These are phyloP conservation scores for Hemibagrus guttatus DNA, from an alignment of 2,797 vertebrate genomes.

Conservation along the genomic window DNA sequence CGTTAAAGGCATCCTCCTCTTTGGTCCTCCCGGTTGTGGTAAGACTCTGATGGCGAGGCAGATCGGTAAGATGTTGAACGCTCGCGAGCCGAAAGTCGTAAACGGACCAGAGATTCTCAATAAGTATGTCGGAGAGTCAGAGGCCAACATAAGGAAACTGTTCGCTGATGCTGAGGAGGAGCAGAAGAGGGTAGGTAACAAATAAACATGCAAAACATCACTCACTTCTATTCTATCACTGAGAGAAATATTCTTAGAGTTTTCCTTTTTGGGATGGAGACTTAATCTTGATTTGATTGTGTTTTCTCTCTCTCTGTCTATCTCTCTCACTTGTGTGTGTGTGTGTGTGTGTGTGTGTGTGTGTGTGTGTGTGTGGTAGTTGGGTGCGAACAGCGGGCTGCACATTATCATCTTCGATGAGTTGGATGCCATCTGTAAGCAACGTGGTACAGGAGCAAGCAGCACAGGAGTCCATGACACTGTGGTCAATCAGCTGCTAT, in stretches of 20 bases:
- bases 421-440: conserved; percentile 97
- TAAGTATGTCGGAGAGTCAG: conserved; percentile 96
- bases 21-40: conserved; percentile 93
- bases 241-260: background rate
- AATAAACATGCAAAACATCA: background rate
- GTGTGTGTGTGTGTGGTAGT: conserved; percentile 68
- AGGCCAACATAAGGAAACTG: conserved; percentile 96
- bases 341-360: background rate
- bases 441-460: conserved; percentile 92
- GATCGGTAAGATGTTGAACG: conserved; percentile 98
- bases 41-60: conserved; percentile 98
- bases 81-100: conserved; percentile 94
- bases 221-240: background rate
- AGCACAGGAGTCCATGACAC: conserved; percentile 97
- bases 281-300: background rate
- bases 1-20: conserved; percentile 95
- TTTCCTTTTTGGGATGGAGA: background rate
- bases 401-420: conserved; percentile 99
- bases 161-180: conserved; percentile 98
- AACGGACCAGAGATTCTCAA: conserved; percentile 98
- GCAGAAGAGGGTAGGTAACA: conserved; percentile 86
- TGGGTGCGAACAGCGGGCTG: conserved; percentile 95
- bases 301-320: background rate
- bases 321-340: no score
- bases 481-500: conserved; percentile 95